phyloP scores from a whole-genome alignment of 2,113 vertebrate species.

The Tragelaphus imberbis region DNA sequence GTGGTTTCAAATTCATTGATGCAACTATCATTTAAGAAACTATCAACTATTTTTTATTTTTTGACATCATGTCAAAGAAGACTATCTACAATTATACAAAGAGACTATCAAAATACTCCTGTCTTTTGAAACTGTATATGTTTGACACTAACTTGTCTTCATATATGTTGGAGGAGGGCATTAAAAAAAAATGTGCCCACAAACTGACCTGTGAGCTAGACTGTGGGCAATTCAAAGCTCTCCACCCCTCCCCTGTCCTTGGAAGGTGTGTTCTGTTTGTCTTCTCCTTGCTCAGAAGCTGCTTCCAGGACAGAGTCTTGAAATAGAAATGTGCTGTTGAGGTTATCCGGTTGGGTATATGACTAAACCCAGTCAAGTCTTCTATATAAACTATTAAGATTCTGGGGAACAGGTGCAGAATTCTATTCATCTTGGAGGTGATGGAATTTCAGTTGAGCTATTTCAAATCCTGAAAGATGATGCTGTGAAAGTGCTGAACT shows the following conservation, averaged over 20 bases:
- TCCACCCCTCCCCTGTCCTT: background rate
- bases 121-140: background rate
- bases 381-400: background rate
- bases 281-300: background rate
- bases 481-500: background rate
- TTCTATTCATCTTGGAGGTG: background rate
- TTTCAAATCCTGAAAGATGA: background rate
- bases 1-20: background rate
- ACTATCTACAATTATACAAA: background rate
- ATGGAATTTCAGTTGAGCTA: background rate
- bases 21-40: background rate
- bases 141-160: background rate
- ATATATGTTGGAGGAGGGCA: background rate
- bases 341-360: background rate
- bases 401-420: background rate
- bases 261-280: background rate
- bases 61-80: background rate
- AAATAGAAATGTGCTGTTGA: background rate
- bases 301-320: background rate
- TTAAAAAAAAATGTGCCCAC: background rate
- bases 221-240: background rate
- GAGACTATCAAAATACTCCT: background rate
- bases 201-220: background rate
- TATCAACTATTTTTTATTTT: background rate
- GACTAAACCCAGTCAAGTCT: background rate